Base-by-base conservation (phyloP, 2,888 invertebrate species). In the Andrena trimmerana region DNA sequence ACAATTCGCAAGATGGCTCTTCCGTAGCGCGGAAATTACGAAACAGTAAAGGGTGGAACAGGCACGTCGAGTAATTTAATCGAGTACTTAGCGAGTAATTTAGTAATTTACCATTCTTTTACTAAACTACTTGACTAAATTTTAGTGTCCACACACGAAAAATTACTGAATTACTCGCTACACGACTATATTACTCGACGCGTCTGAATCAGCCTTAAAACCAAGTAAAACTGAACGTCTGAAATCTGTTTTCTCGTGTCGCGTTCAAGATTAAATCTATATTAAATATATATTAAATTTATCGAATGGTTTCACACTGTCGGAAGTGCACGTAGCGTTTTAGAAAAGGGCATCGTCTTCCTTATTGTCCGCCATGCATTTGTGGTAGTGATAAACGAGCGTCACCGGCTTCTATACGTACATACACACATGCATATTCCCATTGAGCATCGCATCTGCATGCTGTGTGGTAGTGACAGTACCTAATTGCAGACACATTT, bases 1-100 rank as follows among this genome's bases (percentile, higher is more conserved):
- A 85, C 68, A 77, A 68, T 20, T 33, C 57, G 68, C 60, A 62
- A 84, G 84, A 76, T 84, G 80, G 76, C 73, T 48, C 42, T 50
- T n/a, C 24, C 16, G 8, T 29, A 65, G 24, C 57, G 27, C 27
- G 48, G n/a, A 2, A 27, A 16, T 16, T 54, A 63, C 5, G 24
- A 69, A 76, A 31, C 4, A 42, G 16, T 62, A 33, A 36, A 2
- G 0, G 36, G 10, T 33, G 2, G 8, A 8, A 2, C 7, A 33
- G 8, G 8, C 33, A 33, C 33, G 8, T 33, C 33, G 2, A 33
- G 33, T 33, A 7, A 33, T 33, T 33, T 33, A 33, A 8, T 33
- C 5, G 5, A 29, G 29, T 29, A 20, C 20, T 20, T 20, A 5
- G 29, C 29, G 0, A 33, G 27, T 27, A 27, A 27, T 27, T 27